These are phyloP conservation scores for Drosophila novamexicana DNA, from an alignment of 1,140 invertebrate species.

Conservation along the genomic window DNA sequence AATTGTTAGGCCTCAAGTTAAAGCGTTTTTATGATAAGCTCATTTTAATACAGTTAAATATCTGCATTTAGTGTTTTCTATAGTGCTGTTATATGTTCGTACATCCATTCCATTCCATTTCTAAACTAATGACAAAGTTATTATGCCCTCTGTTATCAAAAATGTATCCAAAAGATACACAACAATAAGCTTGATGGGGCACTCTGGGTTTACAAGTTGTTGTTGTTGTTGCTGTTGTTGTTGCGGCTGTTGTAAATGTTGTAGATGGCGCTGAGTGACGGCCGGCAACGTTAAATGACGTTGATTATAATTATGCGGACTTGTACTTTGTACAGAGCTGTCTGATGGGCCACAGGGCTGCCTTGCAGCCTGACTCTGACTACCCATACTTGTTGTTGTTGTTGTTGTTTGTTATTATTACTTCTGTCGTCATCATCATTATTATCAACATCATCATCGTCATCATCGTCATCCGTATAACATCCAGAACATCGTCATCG, in stretches of 20 bases:
- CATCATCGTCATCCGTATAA: constrained; percentile 24
- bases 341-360: constrained; percentile 57
- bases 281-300: constrained; percentile 82
- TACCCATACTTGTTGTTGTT: constrained; percentile 35
- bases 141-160: constrained; percentile 73
- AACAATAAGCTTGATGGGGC: constrained; percentile 70
- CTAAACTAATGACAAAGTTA: constrained; percentile 72
- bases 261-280: constrained; percentile 77
- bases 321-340: constrained; percentile 72
- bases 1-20: too few species aligned
- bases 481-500: constrained; percentile 31
- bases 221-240: constrained; percentile 28
- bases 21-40: constrained; percentile 1
- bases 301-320: constrained; percentile 83
- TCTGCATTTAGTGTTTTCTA: constrained; percentile 27
- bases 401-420: constrained; percentile 73
- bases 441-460: constrained; percentile 46
- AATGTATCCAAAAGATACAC: constrained; percentile 79
- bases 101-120: constrained; percentile 30
- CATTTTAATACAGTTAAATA: constrained; percentile 51
- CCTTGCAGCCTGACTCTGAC: constrained; percentile 42
- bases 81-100: constrained; percentile 46
- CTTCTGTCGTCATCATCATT: constrained; percentile 65
- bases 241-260: constrained; percentile 51
- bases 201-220: constrained; percentile 62